Conservation (phyloP, 2,113 vertebrate species). For the Paradisaea rubra region DNA sequence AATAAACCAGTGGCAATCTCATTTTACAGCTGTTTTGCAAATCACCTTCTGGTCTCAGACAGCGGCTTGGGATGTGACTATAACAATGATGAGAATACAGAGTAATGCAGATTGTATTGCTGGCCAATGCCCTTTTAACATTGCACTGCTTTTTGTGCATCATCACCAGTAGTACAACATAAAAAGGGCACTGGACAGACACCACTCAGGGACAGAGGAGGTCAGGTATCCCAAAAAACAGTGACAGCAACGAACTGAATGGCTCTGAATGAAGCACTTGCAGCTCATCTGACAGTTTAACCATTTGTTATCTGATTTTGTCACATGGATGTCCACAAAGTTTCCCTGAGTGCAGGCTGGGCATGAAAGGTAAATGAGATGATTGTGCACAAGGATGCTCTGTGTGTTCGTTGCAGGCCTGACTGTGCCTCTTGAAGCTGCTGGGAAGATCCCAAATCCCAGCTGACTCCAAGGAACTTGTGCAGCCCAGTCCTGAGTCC, state of each 20-base stretch:
- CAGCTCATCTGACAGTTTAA: neutral
- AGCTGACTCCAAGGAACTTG: neutral
- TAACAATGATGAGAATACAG: rapidly evolving
- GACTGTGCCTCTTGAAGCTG: neutral
- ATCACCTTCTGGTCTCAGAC: neutral
- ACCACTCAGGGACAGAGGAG: neutral
- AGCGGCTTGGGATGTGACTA: neutral
- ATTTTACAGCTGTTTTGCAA: neutral
- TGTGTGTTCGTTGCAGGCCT: neutral
- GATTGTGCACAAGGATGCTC: neutral
- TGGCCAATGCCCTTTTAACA: constrained; percentile 86
- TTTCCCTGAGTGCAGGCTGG: neutral
- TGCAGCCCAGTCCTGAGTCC: neutral
- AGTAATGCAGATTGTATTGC: constrained; percentile 52
- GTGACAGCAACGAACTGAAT: neutral
- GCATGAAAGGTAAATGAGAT: neutral
- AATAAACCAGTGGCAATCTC: neutral
- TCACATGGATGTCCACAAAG: neutral
- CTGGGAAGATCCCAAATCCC: neutral
- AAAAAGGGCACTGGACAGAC: constrained; percentile 81
- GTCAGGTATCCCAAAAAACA: neutral
- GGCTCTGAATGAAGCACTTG: neutral
- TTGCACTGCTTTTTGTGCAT: constrained; percentile 78
- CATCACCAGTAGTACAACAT: constrained; percentile 81
- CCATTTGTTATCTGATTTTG: neutral